Evolutionary conservation across 2,113 vertebrate species (phyloP).

Genomic region (Nyctereutes procyonoides): DNA sequence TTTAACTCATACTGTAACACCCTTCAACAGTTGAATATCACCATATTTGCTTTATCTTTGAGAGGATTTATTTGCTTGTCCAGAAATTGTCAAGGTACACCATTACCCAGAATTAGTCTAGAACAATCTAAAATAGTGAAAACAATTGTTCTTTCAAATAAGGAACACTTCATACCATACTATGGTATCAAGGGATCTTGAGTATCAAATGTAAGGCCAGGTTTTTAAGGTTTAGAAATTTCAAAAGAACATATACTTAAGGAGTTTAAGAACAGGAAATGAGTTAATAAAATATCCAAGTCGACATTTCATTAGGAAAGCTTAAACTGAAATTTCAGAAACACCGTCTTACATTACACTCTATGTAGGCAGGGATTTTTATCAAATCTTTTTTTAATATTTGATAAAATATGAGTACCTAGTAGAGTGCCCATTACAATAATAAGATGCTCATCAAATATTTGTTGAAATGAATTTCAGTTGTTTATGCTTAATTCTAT

Average conservation of each 20-base stretch:
- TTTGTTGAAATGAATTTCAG: background rate
- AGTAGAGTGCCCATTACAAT: background rate
- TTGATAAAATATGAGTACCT: background rate
- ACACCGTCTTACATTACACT: background rate
- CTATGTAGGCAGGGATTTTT: background rate
- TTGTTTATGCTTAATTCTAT: background rate
- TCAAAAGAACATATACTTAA: background rate
- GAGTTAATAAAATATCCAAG: background rate
- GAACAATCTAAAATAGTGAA: background rate
- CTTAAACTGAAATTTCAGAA: slow-evolving; percentile 42
- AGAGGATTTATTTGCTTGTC: slow-evolving; percentile 15
- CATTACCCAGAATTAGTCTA: slow-evolving; percentile 53
- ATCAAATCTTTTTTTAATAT: background rate
- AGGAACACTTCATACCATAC: background rate
- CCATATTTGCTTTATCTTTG: slow-evolving; percentile 30
- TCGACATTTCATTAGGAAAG: background rate
- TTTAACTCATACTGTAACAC: slow-evolving; percentile 74
- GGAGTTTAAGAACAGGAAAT: background rate
- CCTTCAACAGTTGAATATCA: slow-evolving; percentile 22
- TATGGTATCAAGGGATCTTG: background rate
- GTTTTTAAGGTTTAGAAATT: background rate
- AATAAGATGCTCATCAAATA: background rate
- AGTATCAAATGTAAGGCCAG: background rate
- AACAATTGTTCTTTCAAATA: background rate
- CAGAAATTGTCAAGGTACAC: slow-evolving; percentile 43